Percentiles rank a stretch among this genome's conserved stretches.
phyloP scores from a whole-genome alignment of 2,113 vertebrate species.

The human (Homo sapiens) region DNA sequence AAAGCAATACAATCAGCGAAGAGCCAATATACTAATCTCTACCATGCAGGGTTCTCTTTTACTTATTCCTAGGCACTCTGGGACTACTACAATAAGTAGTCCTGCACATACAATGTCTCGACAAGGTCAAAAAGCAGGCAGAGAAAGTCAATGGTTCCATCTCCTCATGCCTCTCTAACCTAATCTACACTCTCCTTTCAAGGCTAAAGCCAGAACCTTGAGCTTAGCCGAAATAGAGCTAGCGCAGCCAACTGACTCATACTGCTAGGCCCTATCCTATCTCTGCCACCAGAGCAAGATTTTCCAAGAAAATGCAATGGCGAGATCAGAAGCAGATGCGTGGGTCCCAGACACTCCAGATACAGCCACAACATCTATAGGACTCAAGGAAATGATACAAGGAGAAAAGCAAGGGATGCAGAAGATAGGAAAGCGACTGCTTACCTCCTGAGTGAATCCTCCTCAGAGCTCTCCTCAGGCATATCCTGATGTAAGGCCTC shows the following conservation, averaged over 20 bases:
- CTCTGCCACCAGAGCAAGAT: constrained; percentile 46
- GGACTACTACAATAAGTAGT: constrained; percentile 4
- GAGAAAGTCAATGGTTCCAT: not conserved
- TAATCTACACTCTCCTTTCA: constrained; percentile 6
- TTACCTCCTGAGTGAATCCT: constrained; percentile 98
- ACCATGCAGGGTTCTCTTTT: not conserved
- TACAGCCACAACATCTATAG: constrained; percentile 9
- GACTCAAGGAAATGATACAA: constrained; percentile 12
- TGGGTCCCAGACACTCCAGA: constrained; percentile 22
- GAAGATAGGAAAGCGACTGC: constrained; percentile 48
- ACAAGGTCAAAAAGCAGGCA: constrained; percentile 6
- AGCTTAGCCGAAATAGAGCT: constrained; percentile 9
- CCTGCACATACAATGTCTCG: not conserved
- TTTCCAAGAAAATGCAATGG: constrained; percentile 47
- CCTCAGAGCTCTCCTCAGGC: constrained; percentile 96
- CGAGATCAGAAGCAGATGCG: constrained; percentile 11
- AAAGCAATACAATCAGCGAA: constrained; percentile 25
- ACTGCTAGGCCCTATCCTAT: not conserved
- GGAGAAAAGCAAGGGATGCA: not conserved
- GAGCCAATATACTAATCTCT: not conserved
- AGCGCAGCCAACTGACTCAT: constrained; percentile 9
- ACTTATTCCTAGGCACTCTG: not conserved
- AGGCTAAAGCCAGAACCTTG: not conserved
- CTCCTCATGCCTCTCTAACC: not conserved
- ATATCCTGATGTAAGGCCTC: constrained; percentile 99